Conservation (phyloP, 2,888 invertebrate species). For the Caenorhabditis panamensis region DNA sequence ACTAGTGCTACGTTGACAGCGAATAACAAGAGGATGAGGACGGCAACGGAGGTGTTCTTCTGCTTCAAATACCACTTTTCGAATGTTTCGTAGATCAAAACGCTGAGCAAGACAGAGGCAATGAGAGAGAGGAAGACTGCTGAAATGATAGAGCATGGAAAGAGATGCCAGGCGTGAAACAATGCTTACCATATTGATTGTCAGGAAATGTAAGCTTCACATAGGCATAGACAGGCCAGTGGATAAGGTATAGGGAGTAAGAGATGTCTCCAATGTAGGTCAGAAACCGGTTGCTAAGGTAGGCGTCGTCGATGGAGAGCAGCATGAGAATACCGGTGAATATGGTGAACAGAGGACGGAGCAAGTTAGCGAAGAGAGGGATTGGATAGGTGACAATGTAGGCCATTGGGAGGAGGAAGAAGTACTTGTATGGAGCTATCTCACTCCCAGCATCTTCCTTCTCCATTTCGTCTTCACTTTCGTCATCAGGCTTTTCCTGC, state of each 20-base stretch:
- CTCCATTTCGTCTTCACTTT: conserved; percentile 10
- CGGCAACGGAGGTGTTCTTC: conserved; percentile 1
- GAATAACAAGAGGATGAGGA: conserved; percentile 32
- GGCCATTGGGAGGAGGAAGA: conserved; percentile 39
- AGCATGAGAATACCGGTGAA: conserved; percentile 50
- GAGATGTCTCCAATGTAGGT: conserved; percentile 65
- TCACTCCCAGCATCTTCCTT: background rate
- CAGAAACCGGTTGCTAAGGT: conserved; percentile 34
- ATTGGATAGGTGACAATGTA: conserved; percentile 39
- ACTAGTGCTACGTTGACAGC: conserved; percentile 25
- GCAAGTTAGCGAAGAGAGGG: conserved; percentile 23
- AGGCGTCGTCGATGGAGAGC: conserved; percentile 39
- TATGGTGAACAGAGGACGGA: conserved; percentile 29
- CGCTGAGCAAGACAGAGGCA: conserved; percentile 18
- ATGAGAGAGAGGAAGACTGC: too few species aligned
- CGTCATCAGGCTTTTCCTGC: conserved; percentile 1
- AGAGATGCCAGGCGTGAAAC: too few species aligned
- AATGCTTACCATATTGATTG: conserved; percentile 19
- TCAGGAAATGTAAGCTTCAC: conserved; percentile 18
- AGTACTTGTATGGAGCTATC: conserved; percentile 24
- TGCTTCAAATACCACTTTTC: conserved; percentile 50
- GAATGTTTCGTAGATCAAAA: conserved; percentile 24
- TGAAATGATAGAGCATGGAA: too few species aligned
- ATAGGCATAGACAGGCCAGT: conserved; percentile 60
- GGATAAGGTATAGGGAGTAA: conserved; percentile 63